Evolutionary conservation across 2,113 vertebrate species (phyloP).

Genomic region (Mastomys coucha): DNA sequence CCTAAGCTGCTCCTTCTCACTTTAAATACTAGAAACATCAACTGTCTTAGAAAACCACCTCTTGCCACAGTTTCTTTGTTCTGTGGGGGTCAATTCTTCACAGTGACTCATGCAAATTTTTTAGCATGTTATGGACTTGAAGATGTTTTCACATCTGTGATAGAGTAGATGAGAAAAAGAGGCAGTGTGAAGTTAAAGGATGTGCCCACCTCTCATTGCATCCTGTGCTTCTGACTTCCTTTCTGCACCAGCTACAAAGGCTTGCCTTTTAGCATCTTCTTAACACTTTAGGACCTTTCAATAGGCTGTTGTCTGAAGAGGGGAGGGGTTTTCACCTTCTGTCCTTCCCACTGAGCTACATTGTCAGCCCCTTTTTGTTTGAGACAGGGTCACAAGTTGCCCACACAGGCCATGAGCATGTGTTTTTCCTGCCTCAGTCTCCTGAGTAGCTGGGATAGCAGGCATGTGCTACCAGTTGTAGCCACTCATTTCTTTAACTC

Average conservation of each 20-base stretch:
- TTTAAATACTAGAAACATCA: neutral
- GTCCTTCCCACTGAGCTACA: neutral
- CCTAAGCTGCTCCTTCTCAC: neutral
- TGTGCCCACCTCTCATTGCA: neutral
- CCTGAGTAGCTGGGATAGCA: neutral
- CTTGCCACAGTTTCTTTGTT: neutral
- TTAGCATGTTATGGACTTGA: conserved; percentile 14
- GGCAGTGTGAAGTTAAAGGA: neutral
- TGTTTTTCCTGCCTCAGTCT: neutral
- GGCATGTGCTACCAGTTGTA: neutral
- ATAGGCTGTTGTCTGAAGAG: neutral
- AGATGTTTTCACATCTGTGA: neutral
- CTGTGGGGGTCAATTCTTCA: neutral
- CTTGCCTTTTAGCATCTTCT: neutral
- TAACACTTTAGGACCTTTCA: neutral
- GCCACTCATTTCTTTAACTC: neutral
- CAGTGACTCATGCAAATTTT: conserved; percentile 5
- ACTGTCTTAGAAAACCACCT: neutral
- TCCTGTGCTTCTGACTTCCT: neutral
- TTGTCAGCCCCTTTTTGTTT: neutral
- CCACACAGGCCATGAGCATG: neutral
- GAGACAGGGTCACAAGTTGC: neutral
- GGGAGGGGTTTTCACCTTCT: neutral
- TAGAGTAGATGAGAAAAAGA: neutral
- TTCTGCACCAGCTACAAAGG: neutral